Evolutionary conservation across 64 coral and sea anemone species (phyloP).

Genomic region (Montipora efflorescens): DNA sequence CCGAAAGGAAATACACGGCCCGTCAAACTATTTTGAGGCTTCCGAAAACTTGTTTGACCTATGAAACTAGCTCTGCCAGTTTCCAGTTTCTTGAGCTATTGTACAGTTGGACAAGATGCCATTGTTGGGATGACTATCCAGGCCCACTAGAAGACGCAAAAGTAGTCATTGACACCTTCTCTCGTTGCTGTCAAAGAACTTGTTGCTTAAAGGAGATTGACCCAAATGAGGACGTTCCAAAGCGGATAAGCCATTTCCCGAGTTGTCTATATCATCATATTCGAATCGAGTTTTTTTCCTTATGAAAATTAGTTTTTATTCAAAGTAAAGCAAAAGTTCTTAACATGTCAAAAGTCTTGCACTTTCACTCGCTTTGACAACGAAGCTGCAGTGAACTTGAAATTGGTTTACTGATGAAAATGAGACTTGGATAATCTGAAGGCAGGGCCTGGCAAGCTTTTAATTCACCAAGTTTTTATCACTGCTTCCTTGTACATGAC

Average conservation of each 20-base stretch:
- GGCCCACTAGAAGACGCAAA: not conserved
- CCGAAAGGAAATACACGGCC: not conserved
- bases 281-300: too few species aligned
- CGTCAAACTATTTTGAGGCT: not conserved
- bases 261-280: too few species aligned
- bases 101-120: not conserved
- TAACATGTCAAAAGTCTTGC: too few species aligned
- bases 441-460: not conserved
- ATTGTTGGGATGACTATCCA: not conserved
- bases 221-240: too few species aligned
- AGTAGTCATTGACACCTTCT: not conserved
- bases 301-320: too few species aligned
- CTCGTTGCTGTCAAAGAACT: not conserved
- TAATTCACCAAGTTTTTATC: constrained; percentile 24
- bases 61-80: not conserved
- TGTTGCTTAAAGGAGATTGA: not conserved
- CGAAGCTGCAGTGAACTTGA: not conserved
- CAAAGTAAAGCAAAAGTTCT: too few species aligned
- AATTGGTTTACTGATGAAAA: not conserved
- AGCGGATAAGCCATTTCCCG: too few species aligned
- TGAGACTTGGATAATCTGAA: not conserved
- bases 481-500: not conserved
- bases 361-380: too few species aligned
- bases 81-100: not conserved
- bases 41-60: not conserved